Base-by-base conservation (phyloP, 2,888 invertebrate species). In the Thymelicus acteon region DNA sequence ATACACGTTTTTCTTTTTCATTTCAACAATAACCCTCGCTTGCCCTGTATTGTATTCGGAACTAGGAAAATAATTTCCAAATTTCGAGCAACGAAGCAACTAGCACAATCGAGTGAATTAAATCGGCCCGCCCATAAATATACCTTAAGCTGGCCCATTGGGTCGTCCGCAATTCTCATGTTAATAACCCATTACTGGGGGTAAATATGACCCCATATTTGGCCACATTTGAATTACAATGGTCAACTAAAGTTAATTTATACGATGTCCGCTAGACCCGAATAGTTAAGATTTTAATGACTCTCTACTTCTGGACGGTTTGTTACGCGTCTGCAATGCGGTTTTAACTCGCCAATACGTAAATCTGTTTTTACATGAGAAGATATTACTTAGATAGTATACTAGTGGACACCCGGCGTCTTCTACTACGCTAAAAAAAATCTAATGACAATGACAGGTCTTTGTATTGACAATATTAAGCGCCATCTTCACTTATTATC, bases 141-240 rank as follows among this genome's bases (percentile, higher is more conserved):
- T 63, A 69, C 69, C 69, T 69, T 63, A 69, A 69, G 63, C 58
- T 39, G 10, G 19, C 63, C 63, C 69, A 63, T 48, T 58, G 69
- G 68, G 63, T 40, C 44, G 47, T 47, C 69, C 63, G 69, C 68
- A 69, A 69, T 69, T 69, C 69, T 69, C 69, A 69, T 69, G 69
- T 69, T 69, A 69, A 69, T 69, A 69, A 63, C 69, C 69, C 69
- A 69, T 69, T 69, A 57, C 62, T 7, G 61, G 40, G 52, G 64
- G 40, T 60, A 70, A 61, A 70, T 70, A 70, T 65, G 64, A 64
- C 70, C 63, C 70, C 52, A 54, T 61, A 61, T 71, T 71, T 60
- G 58, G 58, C 44, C 65, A 60, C 71, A 71, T 71, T 66, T 66
- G 66, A 71, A 71, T 71, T 54, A 71, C 71, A 71, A 71, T 71